phyloP scores from a whole-genome alignment of 2,888 invertebrate species.

The Polia nebulosa region DNA sequence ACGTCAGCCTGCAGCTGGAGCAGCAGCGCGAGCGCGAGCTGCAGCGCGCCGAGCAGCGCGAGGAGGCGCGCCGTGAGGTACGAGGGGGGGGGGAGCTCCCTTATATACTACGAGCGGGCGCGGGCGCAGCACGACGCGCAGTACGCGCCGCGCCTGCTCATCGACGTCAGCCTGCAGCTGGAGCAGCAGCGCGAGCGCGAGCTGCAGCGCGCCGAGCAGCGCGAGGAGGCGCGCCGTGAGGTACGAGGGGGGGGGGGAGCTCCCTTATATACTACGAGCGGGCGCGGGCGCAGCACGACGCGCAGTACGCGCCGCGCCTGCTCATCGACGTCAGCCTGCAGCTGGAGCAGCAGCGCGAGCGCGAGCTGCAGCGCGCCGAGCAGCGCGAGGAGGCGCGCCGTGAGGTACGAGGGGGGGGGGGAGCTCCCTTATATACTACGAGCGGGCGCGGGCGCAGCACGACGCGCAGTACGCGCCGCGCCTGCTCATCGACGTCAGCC shows the following conservation, averaged over 20 bases:
- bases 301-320: conserved; percentile 95
- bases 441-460: conserved; percentile 88
- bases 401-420: too few relatives aligned
- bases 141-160: conserved; percentile 95
- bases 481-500: conserved; percentile 93
- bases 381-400: conserved; percentile 67
- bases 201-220: conserved; percentile 48
- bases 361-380: conserved; percentile 60
- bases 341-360: conserved; percentile 79
- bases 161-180: conserved; percentile 92
- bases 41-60: conserved; percentile 50
- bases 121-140: conserved; percentile 94
- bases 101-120: conserved; percentile 57
- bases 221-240: conserved; percentile 68
- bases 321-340: conserved; percentile 93
- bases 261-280: too few relatives aligned
- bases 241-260: conserved; percentile 42
- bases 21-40: conserved; percentile 62
- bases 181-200: conserved; percentile 77
- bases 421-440: too few relatives aligned
- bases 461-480: conserved; percentile 96
- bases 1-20: conserved; percentile 92
- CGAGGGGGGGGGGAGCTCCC: too few relatives aligned
- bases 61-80: too few relatives aligned
- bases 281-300: conserved; percentile 92